Conservation (phyloP, 2,888 invertebrate genomes). For the Drosophila kokeensis region DNA sequence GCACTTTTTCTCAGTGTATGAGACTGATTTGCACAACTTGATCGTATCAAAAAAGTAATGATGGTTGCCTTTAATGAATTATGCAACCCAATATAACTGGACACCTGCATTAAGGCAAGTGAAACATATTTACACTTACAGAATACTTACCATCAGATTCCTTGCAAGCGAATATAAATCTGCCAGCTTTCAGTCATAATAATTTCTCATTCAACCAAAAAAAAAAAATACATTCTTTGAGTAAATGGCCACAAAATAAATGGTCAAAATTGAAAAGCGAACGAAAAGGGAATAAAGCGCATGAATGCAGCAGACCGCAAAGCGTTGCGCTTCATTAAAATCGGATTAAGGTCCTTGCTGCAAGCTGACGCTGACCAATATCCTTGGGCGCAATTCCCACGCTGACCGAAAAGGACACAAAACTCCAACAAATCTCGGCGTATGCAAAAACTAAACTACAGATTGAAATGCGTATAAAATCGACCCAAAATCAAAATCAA, state of each 20-base stretch:
- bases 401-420: slow-evolving; percentile 65
- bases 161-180: not conserved
- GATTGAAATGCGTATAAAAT: slow-evolving; percentile 70
- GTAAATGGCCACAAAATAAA: slow-evolving; percentile 29
- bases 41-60: not conserved
- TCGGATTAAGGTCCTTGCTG: slow-evolving; percentile 80
- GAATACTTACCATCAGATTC: too few species aligned
- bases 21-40: not conserved
- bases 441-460: slow-evolving; percentile 65
- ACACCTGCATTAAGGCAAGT: not conserved
- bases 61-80: not conserved
- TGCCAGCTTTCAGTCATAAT: not conserved
- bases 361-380: slow-evolving; percentile 62
- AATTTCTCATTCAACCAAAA: not conserved
- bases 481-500: slow-evolving; percentile 56
- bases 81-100: not conserved
- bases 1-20: not conserved
- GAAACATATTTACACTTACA: not conserved
- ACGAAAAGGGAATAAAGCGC: slow-evolving; percentile 28
- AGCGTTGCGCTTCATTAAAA: slow-evolving; percentile 85
- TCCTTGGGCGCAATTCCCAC: slow-evolving; percentile 73
- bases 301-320: slow-evolving; percentile 79
- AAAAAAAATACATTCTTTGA: slow-evolving; percentile 9
- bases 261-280: slow-evolving; percentile 27
- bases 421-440: slow-evolving; percentile 48